Conservation (phyloP, 2,797 vertebrate species). For the Bucorvus abyssinicus region DNA sequence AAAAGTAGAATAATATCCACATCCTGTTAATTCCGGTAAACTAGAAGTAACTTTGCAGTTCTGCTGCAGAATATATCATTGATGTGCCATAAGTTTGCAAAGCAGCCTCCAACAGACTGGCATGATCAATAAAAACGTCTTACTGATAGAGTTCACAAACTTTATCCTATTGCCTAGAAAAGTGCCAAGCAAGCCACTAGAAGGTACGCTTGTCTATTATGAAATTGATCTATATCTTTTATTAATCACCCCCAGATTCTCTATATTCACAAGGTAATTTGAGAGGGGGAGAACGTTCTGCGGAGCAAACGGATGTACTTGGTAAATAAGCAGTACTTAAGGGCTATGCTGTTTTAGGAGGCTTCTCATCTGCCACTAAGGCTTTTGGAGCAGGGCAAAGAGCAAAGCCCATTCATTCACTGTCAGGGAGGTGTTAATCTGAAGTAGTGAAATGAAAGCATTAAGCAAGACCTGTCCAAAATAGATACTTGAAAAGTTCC, state of each 20-base stretch:
- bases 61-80: neutral
- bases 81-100: neutral
- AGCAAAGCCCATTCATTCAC: neutral
- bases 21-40: neutral
- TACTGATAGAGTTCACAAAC: neutral
- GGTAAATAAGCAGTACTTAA: neutral
- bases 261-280: neutral
- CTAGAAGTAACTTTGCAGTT: neutral
- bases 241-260: neutral
- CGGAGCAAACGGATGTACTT: neutral
- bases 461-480: neutral
- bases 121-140: neutral
- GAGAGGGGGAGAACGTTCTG: neutral
- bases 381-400: neutral
- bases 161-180: neutral
- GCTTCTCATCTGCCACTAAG: neutral
- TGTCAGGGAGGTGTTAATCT: neutral
- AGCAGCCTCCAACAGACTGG: neutral
- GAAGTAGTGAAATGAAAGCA: neutral
- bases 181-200: neutral
- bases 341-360: neutral
- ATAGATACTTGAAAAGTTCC: neutral
- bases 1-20: neutral
- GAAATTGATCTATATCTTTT: neutral
- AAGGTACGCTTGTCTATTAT: neutral